These are phyloP conservation scores for Pteropus rufus DNA, from an alignment of 2,797 vertebrate species.

Conservation along the genomic window DNA sequence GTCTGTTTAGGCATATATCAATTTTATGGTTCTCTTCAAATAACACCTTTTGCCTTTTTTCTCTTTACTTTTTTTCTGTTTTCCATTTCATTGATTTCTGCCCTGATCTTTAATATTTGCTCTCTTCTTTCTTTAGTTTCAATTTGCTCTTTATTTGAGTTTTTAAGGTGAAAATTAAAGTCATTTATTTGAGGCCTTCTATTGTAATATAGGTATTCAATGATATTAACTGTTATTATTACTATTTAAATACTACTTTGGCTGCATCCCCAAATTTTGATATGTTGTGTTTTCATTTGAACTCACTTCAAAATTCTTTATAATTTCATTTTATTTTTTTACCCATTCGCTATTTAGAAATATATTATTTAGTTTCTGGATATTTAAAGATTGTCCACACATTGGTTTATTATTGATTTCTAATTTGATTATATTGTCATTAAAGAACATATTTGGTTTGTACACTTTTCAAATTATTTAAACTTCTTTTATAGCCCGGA, in stretches of 20 bases:
- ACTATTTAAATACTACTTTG: background rate
- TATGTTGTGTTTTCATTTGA: background rate
- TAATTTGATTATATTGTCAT: background rate
- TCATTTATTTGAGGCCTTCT: background rate
- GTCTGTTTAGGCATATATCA: background rate
- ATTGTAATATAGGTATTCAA: background rate
- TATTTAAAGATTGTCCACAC: background rate
- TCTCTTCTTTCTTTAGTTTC: background rate
- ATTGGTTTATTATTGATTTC: background rate
- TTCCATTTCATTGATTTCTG: background rate
- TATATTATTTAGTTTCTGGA: background rate
- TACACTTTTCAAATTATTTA: background rate
- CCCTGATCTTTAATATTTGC: background rate
- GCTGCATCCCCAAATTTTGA: background rate
- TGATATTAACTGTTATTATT: background rate
- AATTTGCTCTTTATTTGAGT: background rate
- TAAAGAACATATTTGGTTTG: background rate
- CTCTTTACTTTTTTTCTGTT: background rate
- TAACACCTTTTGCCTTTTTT: background rate
- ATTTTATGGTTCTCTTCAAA: background rate
- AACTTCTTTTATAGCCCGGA: background rate
- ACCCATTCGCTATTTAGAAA: background rate
- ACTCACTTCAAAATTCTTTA: background rate
- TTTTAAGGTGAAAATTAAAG: background rate
- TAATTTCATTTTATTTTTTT: background rate